These are phyloP conservation scores for Elaphurus davidianus DNA, from an alignment of 2,113 vertebrate species.

Conservation along the genomic window DNA sequence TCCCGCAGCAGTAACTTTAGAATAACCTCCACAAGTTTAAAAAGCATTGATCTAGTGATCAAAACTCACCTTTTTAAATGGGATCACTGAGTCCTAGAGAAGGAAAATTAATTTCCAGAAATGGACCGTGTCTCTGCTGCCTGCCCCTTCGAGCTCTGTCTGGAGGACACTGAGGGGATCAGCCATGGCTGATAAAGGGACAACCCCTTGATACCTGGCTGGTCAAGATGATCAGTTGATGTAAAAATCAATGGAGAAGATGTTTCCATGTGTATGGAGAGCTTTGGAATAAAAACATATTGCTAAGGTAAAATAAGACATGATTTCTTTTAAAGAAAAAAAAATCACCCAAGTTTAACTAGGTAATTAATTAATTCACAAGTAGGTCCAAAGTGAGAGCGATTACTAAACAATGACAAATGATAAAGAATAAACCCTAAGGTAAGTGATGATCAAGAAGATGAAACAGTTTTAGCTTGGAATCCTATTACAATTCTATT, in stretches of 20 bases:
- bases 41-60: neutral
- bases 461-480: constrained; percentile 72
- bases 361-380: constrained; percentile 58
- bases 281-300: neutral
- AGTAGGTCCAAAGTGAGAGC: constrained; percentile 25
- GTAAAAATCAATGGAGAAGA: neutral
- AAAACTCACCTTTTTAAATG: neutral
- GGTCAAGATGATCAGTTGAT: neutral
- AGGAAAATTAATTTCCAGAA: neutral
- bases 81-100: neutral
- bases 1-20: neutral
- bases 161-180: neutral
- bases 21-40: neutral
- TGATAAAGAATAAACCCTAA: constrained; percentile 36
- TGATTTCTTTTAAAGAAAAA: neutral
- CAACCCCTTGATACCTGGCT: neutral
- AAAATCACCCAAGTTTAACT: constrained; percentile 17
- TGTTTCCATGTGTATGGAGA: neutral
- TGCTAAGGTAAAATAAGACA: neutral
- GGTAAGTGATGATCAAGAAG: constrained; percentile 41
- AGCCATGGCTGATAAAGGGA: neutral
- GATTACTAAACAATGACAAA: constrained; percentile 39
- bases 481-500: constrained; percentile 81
- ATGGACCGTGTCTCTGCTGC: neutral
- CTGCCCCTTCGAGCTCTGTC: neutral